Percentiles rank a stretch among this genome's conserved stretches.
Evolutionary conservation across 2,888 invertebrate genomes (phyloP).

Genomic region (Cotesia congregata): DNA sequence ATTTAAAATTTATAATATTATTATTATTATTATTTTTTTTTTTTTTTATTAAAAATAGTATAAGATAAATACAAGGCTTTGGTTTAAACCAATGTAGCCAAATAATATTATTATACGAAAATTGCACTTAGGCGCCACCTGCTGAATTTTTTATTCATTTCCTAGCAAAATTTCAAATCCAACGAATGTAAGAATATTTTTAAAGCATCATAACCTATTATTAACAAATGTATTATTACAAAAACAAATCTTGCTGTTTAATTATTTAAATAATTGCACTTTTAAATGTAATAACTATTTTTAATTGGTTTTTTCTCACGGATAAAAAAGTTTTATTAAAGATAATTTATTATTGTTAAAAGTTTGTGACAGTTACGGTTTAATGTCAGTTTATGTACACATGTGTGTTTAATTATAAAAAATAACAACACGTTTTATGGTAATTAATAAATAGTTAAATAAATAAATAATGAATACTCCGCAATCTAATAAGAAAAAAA

Average conservation of each 20-base stretch:
- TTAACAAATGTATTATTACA: background rate
- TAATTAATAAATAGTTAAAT: background rate
- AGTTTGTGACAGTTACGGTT: background rate
- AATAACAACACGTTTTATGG: background rate
- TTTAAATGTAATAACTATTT: background rate
- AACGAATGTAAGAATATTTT: background rate
- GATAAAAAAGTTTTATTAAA: background rate
- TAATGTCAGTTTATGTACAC: background rate
- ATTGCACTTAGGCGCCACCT: background rate
- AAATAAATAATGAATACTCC: conserved; percentile 57
- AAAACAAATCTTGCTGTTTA: background rate
- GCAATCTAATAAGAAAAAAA: conserved; percentile 65
- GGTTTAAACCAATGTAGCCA: no score
- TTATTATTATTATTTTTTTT: no score
- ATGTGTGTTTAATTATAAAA: background rate
- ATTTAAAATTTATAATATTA: no score
- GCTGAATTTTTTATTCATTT: background rate
- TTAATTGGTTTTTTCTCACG: background rate
- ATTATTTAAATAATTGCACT: background rate
- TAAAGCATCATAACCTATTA: background rate
- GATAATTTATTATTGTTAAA: no score
- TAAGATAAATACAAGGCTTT: no score
- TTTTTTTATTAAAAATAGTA: no score
- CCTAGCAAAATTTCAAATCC: background rate
- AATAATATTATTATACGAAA: no score